Percentiles rank a stretch among this genome's conserved stretches.
Conservation (phyloP, 1,140 invertebrate genomes). For the Teleogryllus occipitalis region DNA sequence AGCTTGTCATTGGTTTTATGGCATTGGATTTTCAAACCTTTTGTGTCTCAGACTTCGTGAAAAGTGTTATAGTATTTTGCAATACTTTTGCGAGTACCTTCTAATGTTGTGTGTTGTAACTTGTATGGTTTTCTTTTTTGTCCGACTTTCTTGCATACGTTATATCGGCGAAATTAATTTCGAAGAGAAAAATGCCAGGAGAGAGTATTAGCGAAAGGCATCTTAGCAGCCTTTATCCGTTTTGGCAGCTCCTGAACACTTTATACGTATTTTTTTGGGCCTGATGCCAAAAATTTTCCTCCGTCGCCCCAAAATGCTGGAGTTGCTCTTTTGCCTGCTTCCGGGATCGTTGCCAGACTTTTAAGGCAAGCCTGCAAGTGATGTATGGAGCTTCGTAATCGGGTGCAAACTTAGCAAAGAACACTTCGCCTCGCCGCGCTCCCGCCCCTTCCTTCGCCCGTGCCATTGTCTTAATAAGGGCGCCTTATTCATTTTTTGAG, state of each 20-base stretch:
- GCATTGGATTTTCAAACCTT: no score
- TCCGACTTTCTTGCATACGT: background rate
- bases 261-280: constrained; percentile 2
- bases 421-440: background rate
- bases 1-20: no score
- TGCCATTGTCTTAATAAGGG: constrained; percentile 1
- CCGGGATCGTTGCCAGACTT: background rate
- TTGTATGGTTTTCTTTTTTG: background rate
- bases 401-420: background rate
- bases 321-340: background rate
- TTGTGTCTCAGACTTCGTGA: no score
- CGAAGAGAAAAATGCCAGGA: background rate
- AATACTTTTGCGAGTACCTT: no score
- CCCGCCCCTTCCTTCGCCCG: background rate
- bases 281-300: background rate
- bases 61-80: no score
- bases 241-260: constrained; percentile 3
- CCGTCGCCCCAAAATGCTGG: background rate
- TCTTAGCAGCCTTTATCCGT: constrained; percentile 1
- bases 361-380: constrained; percentile 3
- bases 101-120: no score
- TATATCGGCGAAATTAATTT: background rate
- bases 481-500: background rate
- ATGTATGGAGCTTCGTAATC: background rate
- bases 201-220: background rate